Base-by-base conservation (phyloP, 2,888 invertebrate species). In the Leucoma salicis region DNA sequence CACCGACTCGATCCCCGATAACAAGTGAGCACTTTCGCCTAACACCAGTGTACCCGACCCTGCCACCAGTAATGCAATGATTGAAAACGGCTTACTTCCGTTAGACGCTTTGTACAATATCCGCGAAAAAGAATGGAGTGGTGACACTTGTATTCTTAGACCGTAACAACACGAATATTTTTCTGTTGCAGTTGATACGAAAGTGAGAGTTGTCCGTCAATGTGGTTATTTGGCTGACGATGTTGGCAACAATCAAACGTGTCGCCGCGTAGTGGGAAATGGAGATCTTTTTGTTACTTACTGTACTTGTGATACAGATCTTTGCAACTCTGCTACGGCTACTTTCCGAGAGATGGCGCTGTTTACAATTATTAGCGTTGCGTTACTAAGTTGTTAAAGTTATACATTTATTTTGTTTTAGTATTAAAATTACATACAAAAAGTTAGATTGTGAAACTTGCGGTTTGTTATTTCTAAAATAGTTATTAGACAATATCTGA, bases 161-260 rank as follows among this genome's bases (percentile, higher is more conserved):
- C n/a, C n/a, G n/a, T n/a, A n/a, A n/a, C n/a, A n/a, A n/a, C 0
- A 7, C 5, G 7, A 18, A 12, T n/a, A 8, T 28, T 24, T 28
- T 11, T 27, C 14, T 11, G 47, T 78, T 91, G 1, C 90, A 96
- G 96, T 95, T 52, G 92, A 94, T 71, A 95, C 94, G 4, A 93
- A 94, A 74, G 79, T 90, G 8, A 93, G 96, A 27, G 91, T 96
- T n/a, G 93, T 96, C 3, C 93, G 96, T 27, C 92, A 93, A 44
- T 97, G 96, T 64, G 96, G 96, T 1, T 96, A 94, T 79, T 82
- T 96, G 35, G 90, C 91, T 14, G 94, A 95, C 53, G 90, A 86
- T 2, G 89, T 84, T 80, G 38, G 49, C n/a, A 51, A 56, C 35
- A 48, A 70, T 92, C 90, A 90, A 46, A 82, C 90, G 4, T 96